phyloP scores from a whole-genome alignment of 2,888 invertebrate genomes.

The Mesopsocus fuscifrons region DNA sequence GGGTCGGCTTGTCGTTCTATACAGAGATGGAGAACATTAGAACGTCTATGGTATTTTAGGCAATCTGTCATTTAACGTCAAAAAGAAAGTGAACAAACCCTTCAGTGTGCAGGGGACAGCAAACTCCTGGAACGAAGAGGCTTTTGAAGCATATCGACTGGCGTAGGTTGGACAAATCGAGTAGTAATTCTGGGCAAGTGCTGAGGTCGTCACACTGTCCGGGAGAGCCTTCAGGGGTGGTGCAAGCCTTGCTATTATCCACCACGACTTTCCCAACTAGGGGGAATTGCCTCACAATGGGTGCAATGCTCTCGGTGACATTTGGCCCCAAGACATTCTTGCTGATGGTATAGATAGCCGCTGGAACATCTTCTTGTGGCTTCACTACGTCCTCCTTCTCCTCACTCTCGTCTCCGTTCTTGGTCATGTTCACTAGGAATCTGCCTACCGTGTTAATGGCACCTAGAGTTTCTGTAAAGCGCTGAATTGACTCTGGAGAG shows the following conservation, averaged over 20 bases:
- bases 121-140: slow-evolving; percentile 79
- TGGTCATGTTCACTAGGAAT: slow-evolving; percentile 65
- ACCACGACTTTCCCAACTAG: slow-evolving; percentile 22
- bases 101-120: slow-evolving; percentile 42
- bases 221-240: slow-evolving; percentile 57
- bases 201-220: slow-evolving; percentile 78
- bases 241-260: slow-evolving; percentile 40
- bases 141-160: slow-evolving; percentile 84
- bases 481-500: slow-evolving; percentile 23
- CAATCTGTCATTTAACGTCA: too few species aligned
- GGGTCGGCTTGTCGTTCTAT: too few species aligned
- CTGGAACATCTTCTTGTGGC: slow-evolving; percentile 38
- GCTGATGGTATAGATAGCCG: slow-evolving; percentile 59
- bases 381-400: slow-evolving; percentile 25
- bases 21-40: too few species aligned
- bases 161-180: slow-evolving; percentile 61
- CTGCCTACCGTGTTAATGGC: slow-evolving; percentile 73
- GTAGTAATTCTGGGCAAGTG: slow-evolving; percentile 64
- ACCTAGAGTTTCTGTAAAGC: slow-evolving; percentile 43
- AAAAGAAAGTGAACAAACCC: too few species aligned
- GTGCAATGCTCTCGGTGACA: slow-evolving; percentile 62
- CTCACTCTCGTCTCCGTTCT: slow-evolving; percentile 23
- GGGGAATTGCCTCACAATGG: slow-evolving; percentile 36
- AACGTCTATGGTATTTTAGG: too few species aligned
- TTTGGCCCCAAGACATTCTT: slow-evolving; percentile 61